Conservation (phyloP, 2,113 vertebrate genomes). For the Pomatostomus ruficeps region DNA sequence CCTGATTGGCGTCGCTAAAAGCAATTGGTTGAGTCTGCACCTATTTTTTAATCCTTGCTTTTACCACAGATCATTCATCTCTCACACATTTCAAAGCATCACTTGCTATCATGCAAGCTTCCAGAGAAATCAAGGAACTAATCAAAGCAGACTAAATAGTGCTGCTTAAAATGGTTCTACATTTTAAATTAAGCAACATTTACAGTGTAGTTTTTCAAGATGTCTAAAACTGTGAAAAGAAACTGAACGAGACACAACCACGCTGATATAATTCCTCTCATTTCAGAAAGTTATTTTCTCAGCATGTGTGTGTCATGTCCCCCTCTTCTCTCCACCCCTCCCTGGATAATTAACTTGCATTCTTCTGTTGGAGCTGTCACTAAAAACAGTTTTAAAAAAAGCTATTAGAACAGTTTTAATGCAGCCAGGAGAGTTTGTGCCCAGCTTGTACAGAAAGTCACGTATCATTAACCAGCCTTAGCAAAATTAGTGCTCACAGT, state of each 20-base stretch:
- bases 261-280: neutral
- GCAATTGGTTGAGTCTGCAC: neutral
- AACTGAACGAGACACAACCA: neutral
- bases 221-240: neutral
- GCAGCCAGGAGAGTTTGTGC: neutral
- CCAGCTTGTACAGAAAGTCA: neutral
- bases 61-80: neutral
- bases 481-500: neutral
- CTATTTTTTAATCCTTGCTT: neutral
- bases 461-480: neutral
- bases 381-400: rapidly evolving
- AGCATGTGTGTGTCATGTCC: neutral
- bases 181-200: neutral
- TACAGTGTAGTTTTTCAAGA: neutral
- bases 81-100: neutral
- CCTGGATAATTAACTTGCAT: neutral
- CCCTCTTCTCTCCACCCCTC: neutral
- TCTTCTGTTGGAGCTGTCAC: neutral
- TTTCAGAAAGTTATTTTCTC: neutral
- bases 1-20: neutral
- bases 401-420: neutral
- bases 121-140: neutral
- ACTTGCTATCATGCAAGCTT: neutral
- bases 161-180: neutral
- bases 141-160: neutral